Percentiles rank a stretch among this genome's conserved stretches.
Evolutionary conservation across 2,888 invertebrate species (phyloP).

Genomic region (Coelinius sp.): DNA sequence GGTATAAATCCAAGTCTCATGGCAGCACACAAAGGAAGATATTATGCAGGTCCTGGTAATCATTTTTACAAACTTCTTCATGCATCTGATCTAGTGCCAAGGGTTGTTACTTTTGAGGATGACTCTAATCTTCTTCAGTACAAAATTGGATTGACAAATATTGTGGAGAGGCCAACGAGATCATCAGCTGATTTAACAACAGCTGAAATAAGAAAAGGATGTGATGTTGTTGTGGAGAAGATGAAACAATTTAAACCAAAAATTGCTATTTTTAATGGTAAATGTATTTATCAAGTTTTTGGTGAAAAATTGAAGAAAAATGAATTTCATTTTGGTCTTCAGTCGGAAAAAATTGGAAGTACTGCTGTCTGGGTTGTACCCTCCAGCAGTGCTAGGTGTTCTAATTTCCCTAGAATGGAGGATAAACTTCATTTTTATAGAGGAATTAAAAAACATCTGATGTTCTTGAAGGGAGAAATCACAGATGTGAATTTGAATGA

Average conservation of each 20-base stretch:
- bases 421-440: constrained; percentile 67
- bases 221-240: constrained; percentile 57
- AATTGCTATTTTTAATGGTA: constrained; percentile 67
- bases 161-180: constrained; percentile 63
- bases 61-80: constrained; percentile 68
- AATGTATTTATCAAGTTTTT: constrained; percentile 67
- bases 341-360: constrained; percentile 56
- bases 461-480: constrained; percentile 61
- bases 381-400: constrained; percentile 67
- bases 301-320: constrained; percentile 54
- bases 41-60: constrained; percentile 69
- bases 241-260: constrained; percentile 60
- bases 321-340: constrained; percentile 63
- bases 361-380: constrained; percentile 67
- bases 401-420: constrained; percentile 65
- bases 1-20: constrained; percentile 68
- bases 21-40: constrained; percentile 65
- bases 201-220: constrained; percentile 63
- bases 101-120: constrained; percentile 58
- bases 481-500: constrained; percentile 55
- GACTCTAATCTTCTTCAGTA: constrained; percentile 60
- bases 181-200: constrained; percentile 64
- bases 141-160: constrained; percentile 66
- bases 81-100: constrained; percentile 60
- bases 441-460: constrained; percentile 62